Evolutionary conservation across 1,140 invertebrate genomes (phyloP).

Genomic region (Leptinotarsa undecemlineata): DNA sequence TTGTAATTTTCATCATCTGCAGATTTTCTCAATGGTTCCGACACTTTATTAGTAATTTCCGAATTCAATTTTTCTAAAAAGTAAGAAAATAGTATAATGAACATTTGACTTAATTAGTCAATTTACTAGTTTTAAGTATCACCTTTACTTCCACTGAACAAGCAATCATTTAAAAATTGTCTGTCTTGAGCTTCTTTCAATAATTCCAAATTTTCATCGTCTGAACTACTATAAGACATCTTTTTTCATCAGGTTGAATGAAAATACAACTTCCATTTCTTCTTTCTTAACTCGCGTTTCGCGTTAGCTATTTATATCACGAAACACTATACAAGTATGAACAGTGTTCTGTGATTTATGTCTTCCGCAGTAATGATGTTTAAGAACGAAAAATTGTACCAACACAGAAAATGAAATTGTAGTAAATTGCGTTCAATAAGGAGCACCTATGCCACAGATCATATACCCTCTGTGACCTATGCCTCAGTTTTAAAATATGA

Average conservation of each 20-base stretch:
- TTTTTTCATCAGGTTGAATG: conserved; percentile 21
- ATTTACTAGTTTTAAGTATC: conserved; percentile 10
- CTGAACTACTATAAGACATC: conserved; percentile 40
- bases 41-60: conserved; percentile 15
- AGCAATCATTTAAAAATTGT: conserved; percentile 39
- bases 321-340: too few species aligned
- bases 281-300: neutral
- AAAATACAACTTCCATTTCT: neutral
- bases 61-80: conserved; percentile 12
- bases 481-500: too few species aligned
- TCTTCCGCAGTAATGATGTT: too few species aligned
- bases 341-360: too few species aligned
- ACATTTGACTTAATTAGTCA: neutral
- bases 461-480: too few species aligned
- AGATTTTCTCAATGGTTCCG: conserved; percentile 33
- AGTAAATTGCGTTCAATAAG: too few species aligned
- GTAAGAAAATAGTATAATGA: neutral
- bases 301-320: neutral
- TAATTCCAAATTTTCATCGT: conserved; percentile 42
- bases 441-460: too few species aligned
- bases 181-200: conserved; percentile 40
- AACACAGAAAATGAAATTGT: too few species aligned
- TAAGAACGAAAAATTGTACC: too few species aligned
- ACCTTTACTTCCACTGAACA: conserved; percentile 36
- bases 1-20: conserved; percentile 44